Conservation (phyloP, 2,888 invertebrate species). For the Patella depressa region DNA sequence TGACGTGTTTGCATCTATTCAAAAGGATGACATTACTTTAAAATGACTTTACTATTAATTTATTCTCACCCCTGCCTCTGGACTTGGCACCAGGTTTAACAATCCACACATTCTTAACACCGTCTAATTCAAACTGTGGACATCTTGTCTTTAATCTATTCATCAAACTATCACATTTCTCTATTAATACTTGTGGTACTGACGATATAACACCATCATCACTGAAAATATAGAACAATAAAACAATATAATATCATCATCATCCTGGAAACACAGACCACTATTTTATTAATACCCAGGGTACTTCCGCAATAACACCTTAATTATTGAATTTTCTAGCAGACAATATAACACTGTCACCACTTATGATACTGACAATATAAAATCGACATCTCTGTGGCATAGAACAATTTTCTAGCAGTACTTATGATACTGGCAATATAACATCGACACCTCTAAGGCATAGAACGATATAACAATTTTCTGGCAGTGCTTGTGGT, state of each 20-base stretch:
- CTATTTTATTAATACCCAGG: background rate
- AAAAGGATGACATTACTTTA: background rate
- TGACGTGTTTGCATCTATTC: background rate
- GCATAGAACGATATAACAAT: slow-evolving; percentile 52
- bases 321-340: no score
- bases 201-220: slow-evolving; percentile 57
- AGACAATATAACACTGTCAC: no score
- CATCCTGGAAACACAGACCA: background rate
- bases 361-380: no score
- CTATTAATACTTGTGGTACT: slow-evolving; percentile 48
- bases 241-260: background rate
- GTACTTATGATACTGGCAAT: no score
- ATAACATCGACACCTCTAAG: no score
- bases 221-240: slow-evolving; percentile 42
- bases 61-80: slow-evolving; percentile 78
- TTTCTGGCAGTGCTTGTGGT: slow-evolving; percentile 47
- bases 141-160: slow-evolving; percentile 75
- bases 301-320: no score
- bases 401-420: no score
- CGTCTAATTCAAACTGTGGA: slow-evolving; percentile 78
- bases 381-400: no score
- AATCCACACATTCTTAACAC: slow-evolving; percentile 91
- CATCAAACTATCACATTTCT: slow-evolving; percentile 75
- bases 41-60: background rate
- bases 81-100: slow-evolving; percentile 95